Conservation (phyloP, 2,797 vertebrate species). For the Gallinago stenura region DNA sequence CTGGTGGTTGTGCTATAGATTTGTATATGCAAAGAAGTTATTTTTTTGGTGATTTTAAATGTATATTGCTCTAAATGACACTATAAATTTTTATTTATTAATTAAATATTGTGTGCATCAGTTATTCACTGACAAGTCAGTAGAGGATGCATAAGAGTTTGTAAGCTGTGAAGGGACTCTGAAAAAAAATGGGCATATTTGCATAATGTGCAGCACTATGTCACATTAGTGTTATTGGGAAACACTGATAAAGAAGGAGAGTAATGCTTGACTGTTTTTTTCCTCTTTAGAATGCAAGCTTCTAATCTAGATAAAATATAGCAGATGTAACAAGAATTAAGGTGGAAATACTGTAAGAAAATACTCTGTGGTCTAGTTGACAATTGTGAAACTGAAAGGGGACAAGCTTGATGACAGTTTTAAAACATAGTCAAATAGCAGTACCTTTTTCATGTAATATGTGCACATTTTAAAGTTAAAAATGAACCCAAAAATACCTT, state of each 20-base stretch:
- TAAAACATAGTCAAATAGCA: neutral
- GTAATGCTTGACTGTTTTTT: neutral
- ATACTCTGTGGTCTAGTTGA: neutral
- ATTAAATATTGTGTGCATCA: neutral
- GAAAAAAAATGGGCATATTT: neutral
- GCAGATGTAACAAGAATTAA: neutral
- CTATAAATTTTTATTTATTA: neutral
- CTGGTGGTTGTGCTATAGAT: neutral
- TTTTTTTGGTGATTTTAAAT: neutral
- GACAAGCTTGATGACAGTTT: neutral
- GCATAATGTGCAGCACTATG: neutral
- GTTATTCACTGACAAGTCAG: neutral
- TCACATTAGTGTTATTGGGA: neutral
- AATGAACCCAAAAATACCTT: neutral
- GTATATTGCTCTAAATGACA: neutral
- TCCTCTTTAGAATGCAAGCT: neutral
- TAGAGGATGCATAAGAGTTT: neutral
- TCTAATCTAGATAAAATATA: neutral
- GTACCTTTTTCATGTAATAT: neutral
- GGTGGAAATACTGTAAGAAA: neutral
- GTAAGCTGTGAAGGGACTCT: neutral
- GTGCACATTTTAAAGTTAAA: neutral
- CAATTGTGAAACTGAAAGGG: neutral
- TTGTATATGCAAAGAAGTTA: neutral
- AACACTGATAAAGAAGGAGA: neutral